Conservation (phyloP, 2,797 vertebrate genomes). For the Gymnothorax javanicus region DNA sequence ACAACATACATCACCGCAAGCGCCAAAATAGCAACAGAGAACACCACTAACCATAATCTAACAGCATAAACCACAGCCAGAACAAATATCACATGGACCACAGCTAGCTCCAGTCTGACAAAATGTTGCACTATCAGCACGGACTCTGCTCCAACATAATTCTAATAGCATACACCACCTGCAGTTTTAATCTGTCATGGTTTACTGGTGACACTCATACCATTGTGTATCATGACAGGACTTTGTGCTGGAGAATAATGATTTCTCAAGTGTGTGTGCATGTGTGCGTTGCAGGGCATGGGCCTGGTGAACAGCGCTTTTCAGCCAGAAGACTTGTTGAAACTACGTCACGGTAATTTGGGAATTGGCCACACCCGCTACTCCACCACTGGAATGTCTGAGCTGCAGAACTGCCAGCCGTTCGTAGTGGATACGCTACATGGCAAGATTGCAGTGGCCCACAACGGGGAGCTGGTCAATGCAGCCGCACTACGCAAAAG, state of each 20-base stretch:
- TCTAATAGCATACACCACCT: neutral
- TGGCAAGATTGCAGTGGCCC: slow-evolving; percentile 94
- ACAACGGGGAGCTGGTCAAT: slow-evolving; percentile 95
- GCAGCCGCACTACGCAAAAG: slow-evolving; percentile 78
- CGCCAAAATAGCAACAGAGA: no score
- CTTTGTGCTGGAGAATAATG: no score
- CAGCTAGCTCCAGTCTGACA: no score
- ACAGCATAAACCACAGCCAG: no score
- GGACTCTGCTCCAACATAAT: neutral
- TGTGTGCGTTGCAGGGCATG: slow-evolving; percentile 81
- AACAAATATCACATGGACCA: no score
- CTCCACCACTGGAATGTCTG: slow-evolving; percentile 91
- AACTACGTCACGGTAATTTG: slow-evolving; percentile 88
- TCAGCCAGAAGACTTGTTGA: slow-evolving; percentile 85
- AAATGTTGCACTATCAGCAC: no score
- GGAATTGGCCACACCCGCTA: slow-evolving; percentile 97
- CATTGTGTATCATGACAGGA: neutral
- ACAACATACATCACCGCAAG: neutral
- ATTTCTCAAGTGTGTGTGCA: neutral
- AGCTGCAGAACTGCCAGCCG: slow-evolving; percentile 97
- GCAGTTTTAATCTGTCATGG: neutral
- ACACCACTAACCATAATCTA: no score
- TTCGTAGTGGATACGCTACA: slow-evolving; percentile 97
- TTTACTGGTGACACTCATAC: neutral
- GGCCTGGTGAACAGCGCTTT: slow-evolving; percentile 92